A percentile compares a stretch with the other conserved stretches of the same genome.
These are phyloP conservation scores for Geopemphigus sp. DNA, from an alignment of 1,140 invertebrate genomes.

Conservation along the genomic window DNA sequence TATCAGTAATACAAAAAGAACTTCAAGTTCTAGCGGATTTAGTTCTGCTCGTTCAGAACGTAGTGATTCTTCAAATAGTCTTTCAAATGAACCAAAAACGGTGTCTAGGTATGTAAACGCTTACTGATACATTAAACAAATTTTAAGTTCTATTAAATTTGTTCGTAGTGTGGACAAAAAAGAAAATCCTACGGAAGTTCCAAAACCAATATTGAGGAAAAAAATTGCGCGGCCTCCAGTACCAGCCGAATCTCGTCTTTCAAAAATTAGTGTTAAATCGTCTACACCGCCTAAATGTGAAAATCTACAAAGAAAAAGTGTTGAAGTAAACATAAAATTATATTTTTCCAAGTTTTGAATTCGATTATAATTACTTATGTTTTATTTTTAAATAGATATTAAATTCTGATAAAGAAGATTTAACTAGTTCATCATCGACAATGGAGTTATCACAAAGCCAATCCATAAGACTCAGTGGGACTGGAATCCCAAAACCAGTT, in stretches of 20 bases:
- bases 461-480: slow-evolving; percentile 56
- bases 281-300: slow-evolving; percentile 32
- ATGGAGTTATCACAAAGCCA: slow-evolving; percentile 43
- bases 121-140: neutral
- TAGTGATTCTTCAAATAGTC: slow-evolving; percentile 66
- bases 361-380: neutral
- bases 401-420: slow-evolving; percentile 42
- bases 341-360: neutral
- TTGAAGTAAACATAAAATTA: slow-evolving; percentile 9
- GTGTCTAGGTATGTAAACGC: slow-evolving; percentile 19
- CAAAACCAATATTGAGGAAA: slow-evolving; percentile 40
- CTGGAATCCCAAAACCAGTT: slow-evolving; percentile 84
- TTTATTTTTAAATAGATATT: slow-evolving; percentile 27
- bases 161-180: slow-evolving; percentile 19
- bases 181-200: slow-evolving; percentile 22
- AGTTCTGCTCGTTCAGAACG: slow-evolving; percentile 83
- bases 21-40: slow-evolving; percentile 85
- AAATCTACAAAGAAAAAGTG: slow-evolving; percentile 42
- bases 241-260: slow-evolving; percentile 27
- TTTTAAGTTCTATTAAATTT: neutral
- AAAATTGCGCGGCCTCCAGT: slow-evolving; percentile 38
- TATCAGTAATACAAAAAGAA: slow-evolving; percentile 70
- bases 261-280: slow-evolving; percentile 43
- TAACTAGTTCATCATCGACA: slow-evolving; percentile 14
- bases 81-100: slow-evolving; percentile 56